Conservation (phyloP, 2,888 invertebrate genomes). For the Dasypogon diadema region DNA sequence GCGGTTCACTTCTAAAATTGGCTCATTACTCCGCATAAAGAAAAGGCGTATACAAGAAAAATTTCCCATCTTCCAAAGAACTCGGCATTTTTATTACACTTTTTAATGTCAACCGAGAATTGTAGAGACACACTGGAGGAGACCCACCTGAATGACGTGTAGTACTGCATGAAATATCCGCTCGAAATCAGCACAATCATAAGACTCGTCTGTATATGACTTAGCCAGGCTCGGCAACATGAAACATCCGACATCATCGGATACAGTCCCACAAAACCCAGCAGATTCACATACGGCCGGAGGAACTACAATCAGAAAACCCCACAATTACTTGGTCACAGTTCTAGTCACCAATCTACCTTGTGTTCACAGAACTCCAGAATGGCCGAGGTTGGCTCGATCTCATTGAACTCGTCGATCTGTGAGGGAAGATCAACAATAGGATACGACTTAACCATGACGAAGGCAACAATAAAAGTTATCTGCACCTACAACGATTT, state of each 20-base stretch:
- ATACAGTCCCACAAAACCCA: constrained; percentile 81
- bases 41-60: no score
- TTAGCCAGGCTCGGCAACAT: constrained; percentile 73
- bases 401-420: constrained; percentile 79
- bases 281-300: constrained; percentile 79
- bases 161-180: constrained; percentile 83
- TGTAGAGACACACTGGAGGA: no score
- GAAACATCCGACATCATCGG: constrained; percentile 76
- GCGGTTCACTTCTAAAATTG: no score
- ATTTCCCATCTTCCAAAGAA: no score
- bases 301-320: constrained; percentile 72
- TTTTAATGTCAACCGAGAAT: no score
- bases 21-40: no score
- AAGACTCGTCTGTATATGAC: constrained; percentile 77
- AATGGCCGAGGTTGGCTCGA: constrained; percentile 82
- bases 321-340: background rate
- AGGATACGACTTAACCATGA: no score
- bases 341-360: constrained; percentile 64
- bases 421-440: no score
- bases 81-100: no score
- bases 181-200: constrained; percentile 76
- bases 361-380: constrained; percentile 85
- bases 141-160: constrained; percentile 84
- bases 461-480: no score
- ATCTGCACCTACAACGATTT: constrained; percentile 53